Evolutionary conservation across 2,113 vertebrate species (phyloP), one percentile per base, ranked within the genome.

Genomic region (Psittacula cyanocephala): DNA sequence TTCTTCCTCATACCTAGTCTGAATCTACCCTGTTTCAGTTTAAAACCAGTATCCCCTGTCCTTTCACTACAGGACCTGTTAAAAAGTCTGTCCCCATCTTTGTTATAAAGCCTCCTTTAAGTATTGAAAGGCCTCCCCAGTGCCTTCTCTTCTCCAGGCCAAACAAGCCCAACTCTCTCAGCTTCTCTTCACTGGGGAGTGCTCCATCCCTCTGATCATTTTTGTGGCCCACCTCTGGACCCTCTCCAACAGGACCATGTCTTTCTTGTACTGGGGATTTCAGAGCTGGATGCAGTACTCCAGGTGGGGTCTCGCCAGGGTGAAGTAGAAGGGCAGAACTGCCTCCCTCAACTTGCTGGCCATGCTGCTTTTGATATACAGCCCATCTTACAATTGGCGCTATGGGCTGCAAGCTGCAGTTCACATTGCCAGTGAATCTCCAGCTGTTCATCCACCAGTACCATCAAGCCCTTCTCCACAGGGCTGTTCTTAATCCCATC

Each of bases 331-430:
- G 25, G 15, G 3, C 13, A 82, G 43, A 39, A 11, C 33, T 9
- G 4, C 15, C 9, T 88, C 59, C 16, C 17, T 81, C 0, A 0
- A 9, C 15, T 47, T 81, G 64, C 69, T 69, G 70, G 4, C 11
- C 33, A 17, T 0, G 0, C 1, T 24, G 4, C 33, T 57, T 24
- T 47, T 37, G 16, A 10, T 59, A 10, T 33, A 31, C 20, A 69
- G 65, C 27, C n/a, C 69, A 63, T 27, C 0, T n/a, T 5, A 29
- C 0, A 0, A 5, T 10, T 24, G 29, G 18, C 18, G 18, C 13
- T 78, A 33, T 70, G 60, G 23, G 27, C 43, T 81, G 5, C 0
- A 0, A 37, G 4, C 57, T 1, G 0, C 8, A 59, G 57, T 22
- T n/a, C 57, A 41, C 4, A 3, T 11, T 37, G 35, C 5, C 10